These are phyloP conservation scores for Tuberolachnus salignus DNA, from an alignment of 2,888 invertebrate species.

Conservation along the genomic window DNA sequence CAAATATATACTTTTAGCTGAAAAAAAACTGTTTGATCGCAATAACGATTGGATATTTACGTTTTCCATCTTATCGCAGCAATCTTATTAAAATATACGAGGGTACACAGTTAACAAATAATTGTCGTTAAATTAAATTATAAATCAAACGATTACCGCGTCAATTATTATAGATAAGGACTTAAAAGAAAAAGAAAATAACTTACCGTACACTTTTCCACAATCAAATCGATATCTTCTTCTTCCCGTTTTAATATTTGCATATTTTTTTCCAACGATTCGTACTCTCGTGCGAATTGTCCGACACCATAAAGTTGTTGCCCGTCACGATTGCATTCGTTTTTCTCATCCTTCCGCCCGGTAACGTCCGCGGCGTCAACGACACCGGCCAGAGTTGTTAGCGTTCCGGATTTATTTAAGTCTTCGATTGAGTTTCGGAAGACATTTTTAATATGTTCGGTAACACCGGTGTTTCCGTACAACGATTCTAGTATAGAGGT, in stretches of 20 bases:
- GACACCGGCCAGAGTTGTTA: neutral
- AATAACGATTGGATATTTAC: no score
- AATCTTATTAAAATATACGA: no score
- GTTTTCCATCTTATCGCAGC: no score
- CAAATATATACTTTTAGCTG: no score
- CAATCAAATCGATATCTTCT: constrained; percentile 19
- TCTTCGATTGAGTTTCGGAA: constrained; percentile 16
- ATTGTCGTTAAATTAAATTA: no score
- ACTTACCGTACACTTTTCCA: constrained; percentile 38
- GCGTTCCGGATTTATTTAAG: neutral
- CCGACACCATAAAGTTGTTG: neutral
- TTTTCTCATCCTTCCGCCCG: neutral
- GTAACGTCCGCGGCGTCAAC: no score
- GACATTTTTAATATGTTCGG: constrained; percentile 9
- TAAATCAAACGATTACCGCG: no score
- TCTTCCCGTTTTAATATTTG: constrained; percentile 3
- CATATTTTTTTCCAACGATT: constrained; percentile 12
- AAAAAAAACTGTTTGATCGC: no score
- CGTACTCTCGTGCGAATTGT: neutral
- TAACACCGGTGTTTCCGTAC: neutral
- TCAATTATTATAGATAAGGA: neutral
- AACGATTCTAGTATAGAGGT: constrained; percentile 24
- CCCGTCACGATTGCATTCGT: neutral
- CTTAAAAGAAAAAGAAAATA: neutral
- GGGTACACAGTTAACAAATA: no score